Base-by-base conservation (phyloP, 2,888 invertebrate genomes). In the Monochamus alternatus region DNA sequence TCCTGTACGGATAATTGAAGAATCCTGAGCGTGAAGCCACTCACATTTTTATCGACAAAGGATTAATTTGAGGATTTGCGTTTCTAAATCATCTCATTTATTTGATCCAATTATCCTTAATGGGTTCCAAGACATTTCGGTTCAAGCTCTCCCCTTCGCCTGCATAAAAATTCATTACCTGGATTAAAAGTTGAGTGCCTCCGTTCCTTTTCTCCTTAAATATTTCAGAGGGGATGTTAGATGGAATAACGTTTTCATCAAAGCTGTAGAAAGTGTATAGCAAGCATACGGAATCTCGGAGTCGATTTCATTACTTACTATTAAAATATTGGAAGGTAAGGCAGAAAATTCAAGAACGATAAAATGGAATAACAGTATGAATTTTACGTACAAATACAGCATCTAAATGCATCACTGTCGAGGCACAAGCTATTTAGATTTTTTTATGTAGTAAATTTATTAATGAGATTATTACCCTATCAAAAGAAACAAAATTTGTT, bases 71-170 rank as follows among this genome's bases (percentile, higher is more conserved):
- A 38, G 9, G 8, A 9, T 55, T n/a, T 12, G 31, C 51, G 12
- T 32, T 38, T 43, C 67, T 55, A 67, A 67, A 67, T 67, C 58
- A 58, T 22, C 55, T 58, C 43, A 10, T 55, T 67, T 55, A 67
- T 12, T 55, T 12, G 22, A 67, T 58, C 38, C 67, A 67, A 58
- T 67, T 67, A 67, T 31, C 43, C 47, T 38, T 58, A 38, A 67
- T 55, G 38, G 44, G 44, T 44, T 44, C 67, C 32, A 32, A 32
- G 51, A 66, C 66, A 12, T 66, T 52, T 30, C 32, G 52, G 12
- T 31, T 30, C 22, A 32, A 52, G 10, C 30, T 52, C 5, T 52
- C 30, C n/a, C 55, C 14, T 43, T 31, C 58, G 32, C 55, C 58
- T 55, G 14, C 55, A 55, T 58, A 55, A 67, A 52, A 67, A 67